phyloP scores from a whole-genome alignment of 2,888 invertebrate genomes.

The Drosophila cognata region DNA sequence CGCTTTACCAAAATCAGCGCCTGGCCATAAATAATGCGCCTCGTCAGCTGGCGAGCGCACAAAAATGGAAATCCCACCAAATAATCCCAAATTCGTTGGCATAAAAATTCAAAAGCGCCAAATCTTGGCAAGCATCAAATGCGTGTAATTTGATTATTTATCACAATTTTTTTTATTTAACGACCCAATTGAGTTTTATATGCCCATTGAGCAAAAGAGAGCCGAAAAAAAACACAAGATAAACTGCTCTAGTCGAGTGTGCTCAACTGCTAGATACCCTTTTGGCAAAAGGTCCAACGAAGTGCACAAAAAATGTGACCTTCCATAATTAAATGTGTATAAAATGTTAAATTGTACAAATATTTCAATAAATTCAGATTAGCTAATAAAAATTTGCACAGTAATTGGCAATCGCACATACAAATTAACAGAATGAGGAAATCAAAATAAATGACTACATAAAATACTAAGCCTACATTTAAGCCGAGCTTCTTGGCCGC shows the following conservation, averaged over 20 bases:
- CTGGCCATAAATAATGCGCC: constrained; percentile 60
- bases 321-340: neutral
- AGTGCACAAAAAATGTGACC: neutral
- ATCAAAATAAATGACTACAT: neutral
- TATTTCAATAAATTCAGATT: neutral
- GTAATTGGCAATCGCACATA: neutral
- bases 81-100: constrained; percentile 41
- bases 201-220: constrained; percentile 47
- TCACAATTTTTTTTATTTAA: constrained; percentile 80
- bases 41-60: constrained; percentile 45
- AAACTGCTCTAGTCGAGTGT: neutral
- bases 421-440: neutral
- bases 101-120: constrained; percentile 55
- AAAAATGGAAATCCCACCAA: constrained; percentile 27
- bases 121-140: constrained; percentile 68
- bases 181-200: constrained; percentile 81
- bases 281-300: neutral
- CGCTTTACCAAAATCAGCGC: constrained; percentile 44
- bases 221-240: constrained; percentile 5
- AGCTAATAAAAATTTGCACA: neutral
- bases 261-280: constrained; percentile 2
- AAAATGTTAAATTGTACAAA: neutral
- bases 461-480: neutral
- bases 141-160: constrained; percentile 81
- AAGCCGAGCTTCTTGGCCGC: neutral